A percentile compares a stretch with the other conserved stretches of the same genome.
phyloP scores from a whole-genome alignment of 2,113 vertebrate genomes.

The Chaetura pelagica region DNA sequence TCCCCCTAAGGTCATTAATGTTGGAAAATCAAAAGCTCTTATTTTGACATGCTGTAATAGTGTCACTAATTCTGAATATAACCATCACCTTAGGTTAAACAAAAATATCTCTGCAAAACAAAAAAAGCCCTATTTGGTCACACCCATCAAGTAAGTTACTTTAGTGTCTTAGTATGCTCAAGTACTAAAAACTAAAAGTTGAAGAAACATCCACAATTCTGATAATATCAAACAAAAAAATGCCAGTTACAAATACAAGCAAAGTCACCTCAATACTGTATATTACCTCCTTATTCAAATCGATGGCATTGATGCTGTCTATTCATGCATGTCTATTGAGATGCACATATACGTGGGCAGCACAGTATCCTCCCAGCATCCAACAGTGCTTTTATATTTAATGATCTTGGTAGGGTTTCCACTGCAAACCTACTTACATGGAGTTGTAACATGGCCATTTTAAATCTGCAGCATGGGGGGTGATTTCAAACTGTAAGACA shows the following conservation, averaged over 20 bases:
- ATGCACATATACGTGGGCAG: not conserved
- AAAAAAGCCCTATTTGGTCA: not conserved
- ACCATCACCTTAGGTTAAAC: not conserved
- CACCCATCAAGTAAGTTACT: not conserved
- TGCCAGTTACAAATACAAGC: not conserved
- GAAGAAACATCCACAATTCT: not conserved
- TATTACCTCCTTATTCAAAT: constrained; percentile 22
- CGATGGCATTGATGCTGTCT: not conserved
- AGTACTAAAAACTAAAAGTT: not conserved
- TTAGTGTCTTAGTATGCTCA: not conserved
- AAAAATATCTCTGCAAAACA: not conserved
- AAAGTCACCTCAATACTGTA: not conserved
- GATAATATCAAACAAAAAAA: not conserved
- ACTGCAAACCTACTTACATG: not conserved
- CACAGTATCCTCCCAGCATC: constrained; percentile 14
- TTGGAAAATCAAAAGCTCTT: constrained; percentile 13
- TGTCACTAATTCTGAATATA: not conserved
- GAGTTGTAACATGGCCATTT: constrained; percentile 3
- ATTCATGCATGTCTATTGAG: not conserved
- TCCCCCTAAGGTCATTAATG: not conserved
- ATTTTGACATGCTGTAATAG: not conserved
- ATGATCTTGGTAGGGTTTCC: constrained; percentile 42
- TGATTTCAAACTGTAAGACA: not conserved
- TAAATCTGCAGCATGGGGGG: not conserved
- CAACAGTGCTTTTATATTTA: constrained; percentile 16